A percentile compares a stretch with the other conserved stretches of the same genome.
These are phyloP conservation scores for Pangasius krempfi DNA, from an alignment of 2,797 vertebrate genomes.

Conservation along the genomic window DNA sequence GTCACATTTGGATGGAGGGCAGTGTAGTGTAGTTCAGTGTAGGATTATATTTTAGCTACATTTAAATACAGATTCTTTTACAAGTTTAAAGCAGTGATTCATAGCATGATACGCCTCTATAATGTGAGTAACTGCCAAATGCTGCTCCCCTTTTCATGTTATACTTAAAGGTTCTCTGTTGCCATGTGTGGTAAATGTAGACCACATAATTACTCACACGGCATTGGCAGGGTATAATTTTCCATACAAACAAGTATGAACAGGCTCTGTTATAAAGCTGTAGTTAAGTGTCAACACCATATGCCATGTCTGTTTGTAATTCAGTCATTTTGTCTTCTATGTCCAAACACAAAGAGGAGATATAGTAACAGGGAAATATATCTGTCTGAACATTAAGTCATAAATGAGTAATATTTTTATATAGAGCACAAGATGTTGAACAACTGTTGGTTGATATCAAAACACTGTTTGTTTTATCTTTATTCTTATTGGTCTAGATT, in stretches of 20 bases:
- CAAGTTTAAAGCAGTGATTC: background rate
- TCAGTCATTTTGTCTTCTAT: constrained; percentile 7
- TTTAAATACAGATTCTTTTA: constrained; percentile 6
- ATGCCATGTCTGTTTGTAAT: constrained; percentile 16
- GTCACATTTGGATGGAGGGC: background rate
- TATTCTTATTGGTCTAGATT: background rate
- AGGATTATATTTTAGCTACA: background rate
- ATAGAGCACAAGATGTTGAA: background rate
- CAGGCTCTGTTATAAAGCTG: constrained; percentile 36
- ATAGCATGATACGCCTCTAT: constrained; percentile 29
- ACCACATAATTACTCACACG: constrained; percentile 49
- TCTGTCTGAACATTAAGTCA: background rate
- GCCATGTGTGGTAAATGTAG: constrained; percentile 29
- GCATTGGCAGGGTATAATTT: constrained; percentile 35
- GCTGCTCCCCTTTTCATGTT: background rate
- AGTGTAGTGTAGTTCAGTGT: background rate
- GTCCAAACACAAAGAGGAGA: background rate
- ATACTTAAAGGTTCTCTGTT: constrained; percentile 25
- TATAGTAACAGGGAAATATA: background rate
- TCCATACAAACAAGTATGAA: constrained; percentile 28
- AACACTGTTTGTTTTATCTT: background rate
- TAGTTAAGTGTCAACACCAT: constrained; percentile 14
- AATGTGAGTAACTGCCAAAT: constrained; percentile 8
- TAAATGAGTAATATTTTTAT: background rate
- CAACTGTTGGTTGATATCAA: background rate